Evolutionary conservation across 2,113 vertebrate species (phyloP), one percentile per base, ranked within the genome.

Genomic region (Carassius carassius): DNA sequence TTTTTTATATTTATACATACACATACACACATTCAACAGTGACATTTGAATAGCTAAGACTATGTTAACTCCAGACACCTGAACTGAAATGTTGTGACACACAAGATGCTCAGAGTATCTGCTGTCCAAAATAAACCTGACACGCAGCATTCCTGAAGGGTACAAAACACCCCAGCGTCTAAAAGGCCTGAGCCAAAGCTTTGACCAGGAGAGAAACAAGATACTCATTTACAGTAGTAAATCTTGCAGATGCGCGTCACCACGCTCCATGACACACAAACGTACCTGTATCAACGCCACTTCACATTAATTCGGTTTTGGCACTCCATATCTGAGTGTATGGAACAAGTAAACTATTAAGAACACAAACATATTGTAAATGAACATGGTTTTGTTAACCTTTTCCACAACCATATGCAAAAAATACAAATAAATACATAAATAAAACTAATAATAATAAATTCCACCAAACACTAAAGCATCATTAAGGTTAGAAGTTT

Each of bases 61-160:
- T 78, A 25, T 56, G 81, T 88, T 78, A 70, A 73, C 63, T 84
- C 72, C 78, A 84, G 85, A 84, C 81, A 81, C 72, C 70, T 60
- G 60, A 79, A 86, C 62, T 73, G 63, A 88, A 81, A 88, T 84
- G 72, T 81, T 86, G 77, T 81, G 78, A 84, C 77, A 86, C 60
- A 86, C 29, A 44, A 84, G 84, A 84, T 80, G 87, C 60, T 88
- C 47, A 56, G 78, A 73, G 75, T 84, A 77, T 86, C 78, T 49
- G 70, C 37, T 78, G 78, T 84, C 82, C 80, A 88, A 88, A 88
- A 88, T 88, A 84, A 88, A 84, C 87, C 77, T 84, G 84, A 86
- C 80, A 77, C 13, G 37, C 70, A 2, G 35, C 86, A 88, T 87
- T 85, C 84, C 86, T 75, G 82, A 83, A 79, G 80, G 73, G 86